These are phyloP conservation scores for Macrophya annulata DNA, from an alignment of 2,888 invertebrate species.

Conservation along the genomic window DNA sequence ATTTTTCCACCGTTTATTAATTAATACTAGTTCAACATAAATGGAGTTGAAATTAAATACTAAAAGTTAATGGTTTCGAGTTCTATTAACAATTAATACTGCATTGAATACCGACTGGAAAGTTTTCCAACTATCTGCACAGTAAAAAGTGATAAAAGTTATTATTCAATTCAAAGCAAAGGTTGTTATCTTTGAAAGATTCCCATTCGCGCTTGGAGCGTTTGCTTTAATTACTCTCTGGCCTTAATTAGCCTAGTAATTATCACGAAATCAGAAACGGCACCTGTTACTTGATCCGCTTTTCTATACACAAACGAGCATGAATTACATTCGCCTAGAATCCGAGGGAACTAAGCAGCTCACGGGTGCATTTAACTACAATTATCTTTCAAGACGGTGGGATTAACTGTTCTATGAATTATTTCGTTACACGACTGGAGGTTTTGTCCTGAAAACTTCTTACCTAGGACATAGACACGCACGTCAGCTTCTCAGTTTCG, in stretches of 20 bases:
- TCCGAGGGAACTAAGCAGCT: neutral
- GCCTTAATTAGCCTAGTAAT: slow-evolving; percentile 43
- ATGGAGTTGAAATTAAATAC: neutral
- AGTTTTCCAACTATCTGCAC: neutral
- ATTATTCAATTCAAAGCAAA: slow-evolving; percentile 4
- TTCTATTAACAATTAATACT: neutral
- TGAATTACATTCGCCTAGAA: neutral
- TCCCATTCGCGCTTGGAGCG: neutral
- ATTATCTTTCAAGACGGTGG: slow-evolving; percentile 1
- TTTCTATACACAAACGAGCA: slow-evolving; percentile 15
- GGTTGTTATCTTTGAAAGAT: slow-evolving; percentile 4
- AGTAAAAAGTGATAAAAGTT: neutral
- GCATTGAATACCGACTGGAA: neutral
- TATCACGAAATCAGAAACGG: slow-evolving; percentile 44
- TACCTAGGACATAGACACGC: slow-evolving; percentile 13
- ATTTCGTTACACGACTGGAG: neutral
- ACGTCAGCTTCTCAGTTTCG: slow-evolving; percentile 26
- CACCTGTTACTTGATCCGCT: slow-evolving; percentile 46
- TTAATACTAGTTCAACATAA: neutral
- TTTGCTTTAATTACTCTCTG: slow-evolving; percentile 34
- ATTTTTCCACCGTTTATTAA: no score
- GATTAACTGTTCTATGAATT: slow-evolving; percentile 11
- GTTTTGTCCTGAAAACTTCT: neutral
- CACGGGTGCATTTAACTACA: slow-evolving; percentile 7
- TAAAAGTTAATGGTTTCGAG: neutral